Percentiles rank a stretch among this genome's conserved stretches.
These are phyloP conservation scores for Uropsilus gracilis DNA, from an alignment of 2,113 vertebrate species.

Conservation along the genomic window DNA sequence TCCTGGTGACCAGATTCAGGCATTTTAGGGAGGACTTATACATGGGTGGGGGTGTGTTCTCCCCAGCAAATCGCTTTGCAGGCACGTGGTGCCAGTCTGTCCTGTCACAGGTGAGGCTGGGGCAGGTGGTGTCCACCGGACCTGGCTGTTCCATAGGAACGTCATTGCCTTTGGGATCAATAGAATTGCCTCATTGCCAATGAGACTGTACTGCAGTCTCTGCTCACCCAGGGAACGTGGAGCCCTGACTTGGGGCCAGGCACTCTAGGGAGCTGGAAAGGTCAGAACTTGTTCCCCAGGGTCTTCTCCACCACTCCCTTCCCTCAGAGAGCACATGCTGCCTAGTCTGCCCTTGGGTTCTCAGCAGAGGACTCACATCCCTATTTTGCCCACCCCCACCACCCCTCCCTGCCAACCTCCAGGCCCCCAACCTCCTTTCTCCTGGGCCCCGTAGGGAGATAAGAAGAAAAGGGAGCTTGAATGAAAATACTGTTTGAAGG, in stretches of 20 bases:
- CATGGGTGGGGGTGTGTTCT: background rate
- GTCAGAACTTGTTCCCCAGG: background rate
- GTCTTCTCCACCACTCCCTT: fast-evolving
- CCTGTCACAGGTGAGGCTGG: background rate
- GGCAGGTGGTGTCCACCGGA: no score
- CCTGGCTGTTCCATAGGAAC: no score
- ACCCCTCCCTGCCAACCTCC: background rate
- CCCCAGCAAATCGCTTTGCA: no score
- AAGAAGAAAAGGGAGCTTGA: background rate
- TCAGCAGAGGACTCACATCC: background rate
- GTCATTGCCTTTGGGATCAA: background rate
- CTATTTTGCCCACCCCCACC: background rate
- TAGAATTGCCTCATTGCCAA: no score
- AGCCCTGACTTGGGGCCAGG: no score
- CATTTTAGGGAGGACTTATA: no score
- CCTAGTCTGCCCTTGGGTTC: background rate
- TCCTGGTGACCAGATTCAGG: background rate
- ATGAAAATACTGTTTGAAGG: background rate
- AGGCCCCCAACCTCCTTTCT: background rate
- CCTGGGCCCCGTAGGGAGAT: background rate
- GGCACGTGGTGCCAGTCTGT: fast-evolving
- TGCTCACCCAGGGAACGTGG: no score
- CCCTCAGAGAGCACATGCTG: background rate
- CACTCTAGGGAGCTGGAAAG: background rate
- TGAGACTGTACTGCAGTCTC: background rate